Conservation (phyloP, 2,113 vertebrate species). For the Felis catus region DNA sequence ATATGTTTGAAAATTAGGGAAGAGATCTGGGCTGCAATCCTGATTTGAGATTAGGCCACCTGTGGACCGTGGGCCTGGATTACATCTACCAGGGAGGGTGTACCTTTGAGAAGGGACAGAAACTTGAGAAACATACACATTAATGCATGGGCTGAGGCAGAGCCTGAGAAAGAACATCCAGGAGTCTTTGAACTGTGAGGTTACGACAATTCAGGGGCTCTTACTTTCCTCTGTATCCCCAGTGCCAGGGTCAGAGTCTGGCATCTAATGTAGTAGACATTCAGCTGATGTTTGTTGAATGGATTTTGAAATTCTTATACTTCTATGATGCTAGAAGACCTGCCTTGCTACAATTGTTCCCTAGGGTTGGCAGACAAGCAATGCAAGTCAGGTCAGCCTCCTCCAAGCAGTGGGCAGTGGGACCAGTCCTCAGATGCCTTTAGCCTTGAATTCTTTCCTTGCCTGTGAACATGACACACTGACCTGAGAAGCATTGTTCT, state of each 20-base stretch:
- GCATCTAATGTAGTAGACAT: background rate
- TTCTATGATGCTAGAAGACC: background rate
- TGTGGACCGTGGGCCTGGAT: background rate
- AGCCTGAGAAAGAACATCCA: background rate
- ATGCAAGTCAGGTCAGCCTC: background rate
- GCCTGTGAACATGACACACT: background rate
- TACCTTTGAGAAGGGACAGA: background rate
- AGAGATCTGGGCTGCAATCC: background rate
- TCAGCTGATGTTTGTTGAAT: background rate
- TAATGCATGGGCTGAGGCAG: background rate
- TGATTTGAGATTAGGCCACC: background rate
- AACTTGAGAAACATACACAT: background rate
- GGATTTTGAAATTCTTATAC: background rate
- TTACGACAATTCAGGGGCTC: background rate
- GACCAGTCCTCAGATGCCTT: background rate
- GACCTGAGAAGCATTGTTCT: background rate
- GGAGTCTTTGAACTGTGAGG: background rate
- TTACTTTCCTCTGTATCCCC: background rate
- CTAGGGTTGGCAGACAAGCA: fast-evolving
- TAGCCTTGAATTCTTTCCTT: background rate
- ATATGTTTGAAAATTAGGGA: background rate
- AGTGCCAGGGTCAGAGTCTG: background rate
- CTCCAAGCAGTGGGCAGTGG: fast-evolving
- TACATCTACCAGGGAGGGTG: background rate
- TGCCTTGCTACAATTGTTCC: background rate